Evolutionary conservation across 2,113 vertebrate genomes (phyloP), one percentile per base, ranked within the genome.

Genomic region (Oncorhynchus nerka): DNA sequence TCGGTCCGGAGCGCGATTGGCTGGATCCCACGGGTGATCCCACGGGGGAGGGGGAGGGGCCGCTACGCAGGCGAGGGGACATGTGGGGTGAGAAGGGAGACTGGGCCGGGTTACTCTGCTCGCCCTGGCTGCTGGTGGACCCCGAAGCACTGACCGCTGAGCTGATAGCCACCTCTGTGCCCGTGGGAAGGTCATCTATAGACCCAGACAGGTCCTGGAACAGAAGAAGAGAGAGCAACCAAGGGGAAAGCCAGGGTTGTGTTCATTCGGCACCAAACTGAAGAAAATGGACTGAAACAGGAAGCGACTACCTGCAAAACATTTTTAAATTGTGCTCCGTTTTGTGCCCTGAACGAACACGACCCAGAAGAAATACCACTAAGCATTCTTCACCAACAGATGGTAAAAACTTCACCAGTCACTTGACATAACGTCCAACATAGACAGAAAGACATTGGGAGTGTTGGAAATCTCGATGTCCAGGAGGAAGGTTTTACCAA

Each of bases 21-120:
- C 93, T 95, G 87, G 95, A 95, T 76, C 95, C 95, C 67, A 95
- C 95, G 0, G 95, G 95, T 73, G 95, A 97, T 75, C 96, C 96
- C 4, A 96, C 96, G 0, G 90, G 91, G 16, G 96, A 95, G 62
- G 96, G 95, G 0, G 97, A 97, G 0, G 96, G 96, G 15, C 96
- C 96, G 1, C 95, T 92, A 0, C 94, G 94, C 84, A 96, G 84
- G 89, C 94, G 84, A 83, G 95, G 94, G 77, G 97, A 97, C 66
- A 96, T 94, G 59, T 97, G 96, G 30, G 96, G 96, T 55, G 96
- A 97, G 91, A 98, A 98, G 0, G 96, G 96, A 5, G 96, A 97
- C 82, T 95, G 97, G 7, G 96, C 94, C 0, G 96, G 95, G 83
- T 96, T 96, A 90, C 95, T 97, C 87, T 95, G 95, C 75, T 97